phyloP scores from a whole-genome alignment of 2,888 invertebrate genomes.

The Disparrhopalites patrizii region DNA sequence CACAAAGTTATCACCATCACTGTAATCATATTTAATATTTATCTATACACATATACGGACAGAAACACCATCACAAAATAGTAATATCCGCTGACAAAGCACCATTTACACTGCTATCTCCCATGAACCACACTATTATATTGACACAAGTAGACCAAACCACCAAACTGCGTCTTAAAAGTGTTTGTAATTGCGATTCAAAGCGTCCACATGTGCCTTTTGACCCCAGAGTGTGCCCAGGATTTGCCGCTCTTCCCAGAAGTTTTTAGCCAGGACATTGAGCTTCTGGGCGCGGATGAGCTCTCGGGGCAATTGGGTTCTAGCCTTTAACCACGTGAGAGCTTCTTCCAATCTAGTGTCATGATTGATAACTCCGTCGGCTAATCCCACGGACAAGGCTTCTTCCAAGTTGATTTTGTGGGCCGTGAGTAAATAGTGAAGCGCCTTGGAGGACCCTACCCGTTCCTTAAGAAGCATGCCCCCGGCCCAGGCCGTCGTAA shows the following conservation, averaged over 20 bases:
- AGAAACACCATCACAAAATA: too few species aligned
- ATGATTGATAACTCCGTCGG: constrained; percentile 50
- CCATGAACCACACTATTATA: too few species aligned
- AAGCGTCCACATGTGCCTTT: constrained; percentile 51
- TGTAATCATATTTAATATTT: too few species aligned
- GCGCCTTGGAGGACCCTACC: constrained; percentile 52
- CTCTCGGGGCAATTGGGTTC: constrained; percentile 45
- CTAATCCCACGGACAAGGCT: constrained; percentile 52
- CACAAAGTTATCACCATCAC: too few species aligned
- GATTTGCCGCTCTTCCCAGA: constrained; percentile 51
- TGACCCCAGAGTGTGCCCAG: constrained; percentile 54
- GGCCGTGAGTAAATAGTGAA: constrained; percentile 52
- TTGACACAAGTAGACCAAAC: too few species aligned
- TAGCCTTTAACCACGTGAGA: constrained; percentile 25
- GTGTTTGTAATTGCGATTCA: constrained; percentile 52
- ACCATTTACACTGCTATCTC: too few species aligned
- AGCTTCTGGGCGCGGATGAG: constrained; percentile 49
- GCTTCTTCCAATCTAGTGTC: constrained; percentile 43
- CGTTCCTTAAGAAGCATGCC: constrained; percentile 53
- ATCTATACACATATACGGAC: too few species aligned
- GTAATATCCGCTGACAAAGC: too few species aligned
- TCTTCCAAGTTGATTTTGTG: constrained; percentile 50
- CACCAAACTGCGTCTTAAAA: too few species aligned
- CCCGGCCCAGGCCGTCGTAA: constrained; percentile 57
- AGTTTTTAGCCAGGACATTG: constrained; percentile 45